Base-by-base conservation (phyloP, 2,113 vertebrate genomes). In the Actinemys pallida region DNA sequence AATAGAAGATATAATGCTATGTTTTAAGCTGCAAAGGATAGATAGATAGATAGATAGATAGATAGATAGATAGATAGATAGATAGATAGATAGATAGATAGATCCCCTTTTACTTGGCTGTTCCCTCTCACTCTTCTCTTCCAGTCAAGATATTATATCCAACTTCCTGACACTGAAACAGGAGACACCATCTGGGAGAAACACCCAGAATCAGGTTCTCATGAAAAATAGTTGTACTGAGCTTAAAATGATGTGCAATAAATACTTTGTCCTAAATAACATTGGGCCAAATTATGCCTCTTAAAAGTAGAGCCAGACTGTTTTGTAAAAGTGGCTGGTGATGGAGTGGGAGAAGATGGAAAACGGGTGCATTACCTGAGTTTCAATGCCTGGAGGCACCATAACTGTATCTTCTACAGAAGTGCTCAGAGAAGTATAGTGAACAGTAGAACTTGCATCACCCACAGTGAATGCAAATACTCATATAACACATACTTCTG, bases 191-290 rank as follows among this genome's bases (percentile, higher is more conserved):
- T 90, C 35, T 90, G 89, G 83, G 91, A 79, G 93, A 93, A 88
- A 50, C 42, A 56, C 47, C 54, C 65, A 91, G 95, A 95, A 93
- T 88, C 29, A 83, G 42, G 16, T 91, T 72, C 72, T 72, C 56
- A 81, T 96, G 94, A 93, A 95, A 89, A 95, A 89, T 88, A 79
- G 87, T 95, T 78, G 80, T 86, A 89, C 86, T 5, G 17, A 79
- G 22, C 39, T 94, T 89, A 92, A 72, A 92, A 95, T 95, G 93
- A 93, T 95, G 24, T 27, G 92, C 94, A 90, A 93, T 86, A 72
- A 84, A 92, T 96, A 94, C 20, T 94, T 91, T 92, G 83, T 56
- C 45, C 89, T 93, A 93, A 97, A 94, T 86, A 95, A 3, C 53
- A 91, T 72, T 42, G 47, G 81, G 91, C 93, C 89, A 92, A 89